Evolutionary conservation across 2,113 vertebrate species (phyloP).

Genomic region (Meriones unguiculatus): DNA sequence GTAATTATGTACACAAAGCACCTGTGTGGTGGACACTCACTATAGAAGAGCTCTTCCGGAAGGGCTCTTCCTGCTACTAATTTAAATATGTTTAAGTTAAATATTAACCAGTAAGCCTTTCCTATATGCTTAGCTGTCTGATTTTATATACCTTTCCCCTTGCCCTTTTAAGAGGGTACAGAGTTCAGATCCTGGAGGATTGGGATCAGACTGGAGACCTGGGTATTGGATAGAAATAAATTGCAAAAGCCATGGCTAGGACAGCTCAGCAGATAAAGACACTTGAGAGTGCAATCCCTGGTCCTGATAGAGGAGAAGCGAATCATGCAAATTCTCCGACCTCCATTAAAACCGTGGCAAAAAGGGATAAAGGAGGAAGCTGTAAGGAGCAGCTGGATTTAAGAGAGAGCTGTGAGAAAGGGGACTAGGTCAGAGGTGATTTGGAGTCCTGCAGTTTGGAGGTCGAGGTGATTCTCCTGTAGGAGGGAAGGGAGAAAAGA

Average conservation of each 20-base stretch:
- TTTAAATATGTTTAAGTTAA: neutral
- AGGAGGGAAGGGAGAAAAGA: neutral
- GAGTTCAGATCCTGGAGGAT: neutral
- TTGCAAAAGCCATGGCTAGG: too few relatives aligned
- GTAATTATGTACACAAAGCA: neutral
- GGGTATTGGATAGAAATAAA: neutral
- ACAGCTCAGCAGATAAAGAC: too few relatives aligned
- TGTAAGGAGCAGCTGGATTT: neutral
- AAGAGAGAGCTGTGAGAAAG: neutral
- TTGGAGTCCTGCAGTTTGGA: neutral
- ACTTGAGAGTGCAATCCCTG: neutral
- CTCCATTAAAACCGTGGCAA: neutral
- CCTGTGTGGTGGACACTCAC: neutral
- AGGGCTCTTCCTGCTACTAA: neutral
- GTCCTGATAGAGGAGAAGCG: neutral
- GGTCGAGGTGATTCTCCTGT: neutral
- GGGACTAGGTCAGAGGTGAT: neutral
- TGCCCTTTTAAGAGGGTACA: neutral
- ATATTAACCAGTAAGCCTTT: neutral
- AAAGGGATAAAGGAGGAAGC: neutral
- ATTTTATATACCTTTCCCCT: neutral
- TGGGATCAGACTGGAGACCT: neutral
- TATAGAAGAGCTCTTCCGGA: neutral
- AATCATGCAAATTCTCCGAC: neutral
- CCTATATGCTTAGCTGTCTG: neutral